Evolutionary conservation across 2,888 invertebrate species (phyloP), one percentile per base, ranked within the genome.

Genomic region (Calliphora vomitoria): DNA sequence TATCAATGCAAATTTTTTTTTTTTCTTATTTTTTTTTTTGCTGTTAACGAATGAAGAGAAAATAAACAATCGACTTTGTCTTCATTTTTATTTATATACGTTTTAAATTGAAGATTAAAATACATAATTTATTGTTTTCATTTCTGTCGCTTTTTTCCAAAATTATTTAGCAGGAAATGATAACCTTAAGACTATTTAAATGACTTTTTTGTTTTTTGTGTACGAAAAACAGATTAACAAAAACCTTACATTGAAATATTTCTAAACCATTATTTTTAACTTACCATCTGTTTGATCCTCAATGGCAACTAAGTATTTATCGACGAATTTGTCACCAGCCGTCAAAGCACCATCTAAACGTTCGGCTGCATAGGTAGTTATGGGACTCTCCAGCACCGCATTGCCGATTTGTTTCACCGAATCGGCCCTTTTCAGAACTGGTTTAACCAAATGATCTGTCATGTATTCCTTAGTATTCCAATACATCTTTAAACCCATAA

Each of bases 261-360:
- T 75, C 8, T 62, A 68, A 60, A n/a, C 0, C n/a, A 25, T 53
- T 74, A 0, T 74, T 35, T 35, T 44, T 55, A 55, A 90, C 95
- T 94, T 92, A 96, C 96, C 95, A 91, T 96, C 96, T 87, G 93
- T 93, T 82, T 94, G 94, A 93, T 96, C 96, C 11, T 88, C 90
- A 10, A 92, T 90, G 10, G 95, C 95, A 35, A 97, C 97, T 89
- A 97, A 94, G 93, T 96, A 97, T 93, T 95, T 97, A 94, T 97
- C 97, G 68, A 97, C 96, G 91, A 97, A 97, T 91, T 96, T 96
- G 91, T 97, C 97, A 35, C 97, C 97, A 25, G 96, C 96, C 89
- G 96, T 95, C 66, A 97, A 94, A 4, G 97, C 97, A 15, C 96
- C 96, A 92, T 97, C 97, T 38, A 97, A 94, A 5, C 95, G 96